phyloP scores from a whole-genome alignment of 2,797 vertebrate genomes.

The Clangula hyemalis region DNA sequence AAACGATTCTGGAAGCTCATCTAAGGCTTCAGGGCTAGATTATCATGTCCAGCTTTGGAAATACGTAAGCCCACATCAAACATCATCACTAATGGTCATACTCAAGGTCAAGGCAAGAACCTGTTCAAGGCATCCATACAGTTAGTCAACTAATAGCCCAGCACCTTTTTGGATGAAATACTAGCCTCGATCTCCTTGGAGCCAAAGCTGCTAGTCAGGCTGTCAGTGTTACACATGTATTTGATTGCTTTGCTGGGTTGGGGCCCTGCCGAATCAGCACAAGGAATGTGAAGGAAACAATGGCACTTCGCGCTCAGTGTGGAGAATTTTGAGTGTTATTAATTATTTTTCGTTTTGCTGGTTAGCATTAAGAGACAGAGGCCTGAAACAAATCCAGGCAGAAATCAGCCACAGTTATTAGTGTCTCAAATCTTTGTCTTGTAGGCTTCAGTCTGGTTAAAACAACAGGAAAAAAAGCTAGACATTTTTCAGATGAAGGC shows the following conservation, averaged over 20 bases:
- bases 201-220: slow-evolving; percentile 27
- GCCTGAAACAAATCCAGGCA: slow-evolving; percentile 59
- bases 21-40: background rate
- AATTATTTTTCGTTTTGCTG: slow-evolving; percentile 46
- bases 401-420: slow-evolving; percentile 56
- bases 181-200: background rate
- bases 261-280: slow-evolving; percentile 15
- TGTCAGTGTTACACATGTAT: slow-evolving; percentile 49
- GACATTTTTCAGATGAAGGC: slow-evolving; percentile 34
- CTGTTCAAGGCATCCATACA: background rate
- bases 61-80: background rate
- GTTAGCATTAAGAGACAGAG: slow-evolving; percentile 27
- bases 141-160: background rate
- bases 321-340: slow-evolving; percentile 33
- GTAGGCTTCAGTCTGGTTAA: slow-evolving; percentile 39
- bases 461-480: background rate
- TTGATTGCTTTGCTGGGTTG: slow-evolving; percentile 49
- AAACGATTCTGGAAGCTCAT: background rate
- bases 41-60: background rate
- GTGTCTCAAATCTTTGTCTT: slow-evolving; percentile 47
- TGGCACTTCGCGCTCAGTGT: background rate
- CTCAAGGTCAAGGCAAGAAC: background rate
- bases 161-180: background rate
- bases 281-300: slow-evolving; percentile 13
- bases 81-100: background rate